Evolutionary conservation across 2,888 invertebrate species (phyloP).

Genomic region (Gymnocheta viridis): DNA sequence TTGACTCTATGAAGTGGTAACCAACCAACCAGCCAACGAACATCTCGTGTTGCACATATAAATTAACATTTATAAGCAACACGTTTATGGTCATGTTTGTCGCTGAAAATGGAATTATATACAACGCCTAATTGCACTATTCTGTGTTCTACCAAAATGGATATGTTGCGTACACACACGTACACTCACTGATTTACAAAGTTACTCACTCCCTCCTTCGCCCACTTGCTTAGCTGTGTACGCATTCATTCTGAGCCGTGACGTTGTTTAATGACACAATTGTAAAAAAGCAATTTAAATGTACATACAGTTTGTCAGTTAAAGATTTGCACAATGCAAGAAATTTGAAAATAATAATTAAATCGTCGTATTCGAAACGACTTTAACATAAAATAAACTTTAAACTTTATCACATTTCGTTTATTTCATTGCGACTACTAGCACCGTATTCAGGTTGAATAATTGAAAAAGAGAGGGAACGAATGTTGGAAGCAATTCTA

Average conservation of each 20-base stretch:
- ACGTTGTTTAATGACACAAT: slow-evolving; percentile 44
- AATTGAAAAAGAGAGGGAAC: too few relatives aligned
- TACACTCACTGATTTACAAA: neutral
- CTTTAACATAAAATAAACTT: too few relatives aligned
- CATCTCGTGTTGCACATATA: slow-evolving; percentile 39
- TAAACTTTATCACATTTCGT: too few relatives aligned
- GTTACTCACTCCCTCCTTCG: neutral
- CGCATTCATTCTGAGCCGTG: neutral
- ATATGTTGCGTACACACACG: slow-evolving; percentile 2
- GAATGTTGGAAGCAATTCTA: too few relatives aligned
- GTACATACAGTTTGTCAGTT: neutral
- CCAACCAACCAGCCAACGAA: slow-evolving; percentile 3
- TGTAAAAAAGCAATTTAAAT: slow-evolving; percentile 6
- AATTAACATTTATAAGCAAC: slow-evolving; percentile 37
- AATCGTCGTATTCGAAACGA: too few relatives aligned
- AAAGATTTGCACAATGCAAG: neutral
- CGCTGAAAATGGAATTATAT: slow-evolving; percentile 47
- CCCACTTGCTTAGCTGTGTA: neutral
- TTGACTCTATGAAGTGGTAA: slow-evolving; percentile 32
- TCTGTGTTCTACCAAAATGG: slow-evolving; percentile 34
- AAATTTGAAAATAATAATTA: neutral
- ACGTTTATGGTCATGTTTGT: slow-evolving; percentile 65
- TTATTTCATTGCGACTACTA: too few relatives aligned
- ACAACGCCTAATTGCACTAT: slow-evolving; percentile 40
- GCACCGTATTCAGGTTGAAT: too few relatives aligned